Conservation (phyloP, 2,797 vertebrate species). For the Cephalopachus bancanus region DNA sequence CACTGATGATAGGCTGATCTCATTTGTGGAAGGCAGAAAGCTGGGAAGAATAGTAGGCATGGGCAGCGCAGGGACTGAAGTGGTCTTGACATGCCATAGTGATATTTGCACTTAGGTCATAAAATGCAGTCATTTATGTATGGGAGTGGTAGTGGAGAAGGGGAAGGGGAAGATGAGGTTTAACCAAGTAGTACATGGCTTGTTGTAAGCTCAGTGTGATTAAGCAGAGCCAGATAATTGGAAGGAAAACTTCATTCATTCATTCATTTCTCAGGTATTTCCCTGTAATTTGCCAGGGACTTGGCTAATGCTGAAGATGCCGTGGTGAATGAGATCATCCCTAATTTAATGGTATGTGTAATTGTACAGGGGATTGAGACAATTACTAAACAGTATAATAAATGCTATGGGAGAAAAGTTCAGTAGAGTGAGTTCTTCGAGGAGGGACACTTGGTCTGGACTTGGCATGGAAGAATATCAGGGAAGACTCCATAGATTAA, state of each 20-base stretch:
- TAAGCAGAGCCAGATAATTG: conserved; percentile 1
- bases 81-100: conserved; percentile 28
- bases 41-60: neutral
- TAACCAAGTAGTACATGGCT: neutral
- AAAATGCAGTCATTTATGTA: neutral
- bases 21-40: conserved; percentile 28
- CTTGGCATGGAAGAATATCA: neutral
- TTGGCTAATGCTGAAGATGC: conserved; percentile 21
- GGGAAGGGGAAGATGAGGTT: neutral
- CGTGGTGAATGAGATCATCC: neutral
- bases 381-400: neutral
- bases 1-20: neutral
- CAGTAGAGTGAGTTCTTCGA: neutral
- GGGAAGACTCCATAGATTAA: neutral
- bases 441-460: neutral
- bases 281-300: neutral
- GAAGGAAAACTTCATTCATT: conserved; percentile 27
- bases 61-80: neutral
- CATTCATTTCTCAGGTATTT: conserved; percentile 14
- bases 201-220: neutral
- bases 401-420: neutral
- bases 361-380: neutral
- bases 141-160: neutral
- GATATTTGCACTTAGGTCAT: conserved; percentile 24
- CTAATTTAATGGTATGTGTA: neutral